A percentile compares a stretch with the other conserved stretches of the same genome.
Evolutionary conservation across 35 echinoderm and acorn worm species (phyloP).

Genomic region (Stichopus chloronotus): DNA sequence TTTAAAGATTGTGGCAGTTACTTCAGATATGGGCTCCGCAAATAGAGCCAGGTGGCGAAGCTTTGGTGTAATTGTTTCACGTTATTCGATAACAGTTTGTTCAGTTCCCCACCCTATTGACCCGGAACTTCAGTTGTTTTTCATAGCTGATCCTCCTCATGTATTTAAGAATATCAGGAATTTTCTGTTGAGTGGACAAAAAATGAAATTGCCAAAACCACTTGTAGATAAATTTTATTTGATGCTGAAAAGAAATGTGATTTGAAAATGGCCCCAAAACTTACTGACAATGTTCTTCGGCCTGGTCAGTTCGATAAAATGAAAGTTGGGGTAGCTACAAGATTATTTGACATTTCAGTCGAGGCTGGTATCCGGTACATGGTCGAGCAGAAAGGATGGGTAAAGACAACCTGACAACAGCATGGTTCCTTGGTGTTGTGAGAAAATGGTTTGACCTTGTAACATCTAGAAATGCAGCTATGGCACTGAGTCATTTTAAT

Average conservation of each 20-base stretch:
- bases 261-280: conserved; percentile 2
- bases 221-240: conserved; percentile 5
- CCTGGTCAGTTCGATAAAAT: conserved; percentile 3
- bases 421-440: neutral
- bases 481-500: conserved; percentile 19
- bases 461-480: neutral
- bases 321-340: neutral
- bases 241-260: neutral
- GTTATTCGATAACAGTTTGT: too few relatives aligned
- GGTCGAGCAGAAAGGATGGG: neutral
- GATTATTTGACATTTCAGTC: neutral
- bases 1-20: neutral
- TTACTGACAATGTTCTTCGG: neutral
- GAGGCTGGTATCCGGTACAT: neutral
- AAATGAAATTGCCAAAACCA: neutral
- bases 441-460: conserved; percentile 16
- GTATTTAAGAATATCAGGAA: too few relatives aligned
- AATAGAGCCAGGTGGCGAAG: too few relatives aligned
- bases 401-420: neutral
- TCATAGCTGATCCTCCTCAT: too few relatives aligned
- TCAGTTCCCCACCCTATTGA: too few relatives aligned
- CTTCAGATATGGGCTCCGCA: neutral
- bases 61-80: too few relatives aligned
- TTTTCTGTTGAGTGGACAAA: neutral
- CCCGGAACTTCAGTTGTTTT: too few relatives aligned